Evolutionary conservation across 2,113 vertebrate genomes (phyloP), one percentile per base, ranked within the genome.

Genomic region (Ptilonorhynchus violaceus): DNA sequence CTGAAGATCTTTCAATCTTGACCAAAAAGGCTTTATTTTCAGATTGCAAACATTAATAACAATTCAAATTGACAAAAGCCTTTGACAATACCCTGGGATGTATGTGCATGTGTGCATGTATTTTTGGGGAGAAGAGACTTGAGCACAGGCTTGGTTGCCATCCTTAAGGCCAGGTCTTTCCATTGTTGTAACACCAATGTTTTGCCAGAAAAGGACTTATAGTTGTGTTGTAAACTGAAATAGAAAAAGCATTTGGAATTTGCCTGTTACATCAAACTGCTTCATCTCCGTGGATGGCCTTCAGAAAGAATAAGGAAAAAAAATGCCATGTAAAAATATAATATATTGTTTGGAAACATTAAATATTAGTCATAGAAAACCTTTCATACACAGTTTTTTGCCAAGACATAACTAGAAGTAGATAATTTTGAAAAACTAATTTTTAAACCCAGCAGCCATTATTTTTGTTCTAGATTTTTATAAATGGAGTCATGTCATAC

Each of bases 1-100:
- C 82, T 75, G 72, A 80, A 84, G 60, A 86, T 70, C 58, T 78
- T 89, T 75, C 79, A 78, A 2, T 94, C 83, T 78, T 56, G 22
- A 35, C 10, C 53, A 67, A 83, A 77, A 78, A 62, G 16, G 20
- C 27, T 74, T 92, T 94, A 42, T 80, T 94, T 95, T 85, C 67
- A 92, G 56, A 92, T 81, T 74, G 53, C n/a, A 91, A 83, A 25
- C 31, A 77, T 90, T 72, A 84, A 89, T 91, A 93, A 42, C 39
- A 69, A 80, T 84, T 78, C 31, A 44, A 84, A 87, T 86, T 77
- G 85, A 59, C 50, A 85, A 64, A 82, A 88, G 35, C 5, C 33
- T 94, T 96, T 77, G 70, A 70, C 42, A 79, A 58, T 56, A 83
- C 33, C n/a, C 35, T 83, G 63, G 67, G 50, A 89, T 22, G 12